Evolutionary conservation across 2,113 vertebrate genomes (phyloP), one percentile per base, ranked within the genome.

Genomic region (Equus przewalskii): DNA sequence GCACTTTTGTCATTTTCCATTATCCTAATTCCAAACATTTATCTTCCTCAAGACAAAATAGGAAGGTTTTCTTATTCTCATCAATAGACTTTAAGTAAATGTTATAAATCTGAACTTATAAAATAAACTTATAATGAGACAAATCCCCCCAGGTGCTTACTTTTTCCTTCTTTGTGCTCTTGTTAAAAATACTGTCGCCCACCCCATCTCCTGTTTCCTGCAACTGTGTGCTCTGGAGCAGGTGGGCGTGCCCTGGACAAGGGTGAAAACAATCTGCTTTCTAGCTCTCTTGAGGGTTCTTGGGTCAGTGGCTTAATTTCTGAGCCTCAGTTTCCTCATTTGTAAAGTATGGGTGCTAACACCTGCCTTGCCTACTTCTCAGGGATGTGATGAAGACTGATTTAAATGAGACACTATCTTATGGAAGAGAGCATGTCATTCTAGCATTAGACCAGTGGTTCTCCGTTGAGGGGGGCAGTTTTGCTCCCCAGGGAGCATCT

Each of bases 201-300:
- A 3, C 15, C n/a, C 44, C 19, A 30, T 30, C 58, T 3, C 24
- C 3, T 5, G 1, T 15, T 6, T n/a, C 56, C 64, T 21, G 30
- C 8, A 1, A 3, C 60, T 0, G 0, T 16, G 69, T 24, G 22
- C 22, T 22, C 67, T 9, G 36, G 54, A 26, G 49, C 28, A 2
- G 26, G 24, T 21, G 33, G 46, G 30, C 0, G 3, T 1, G 0
- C 11, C 46, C 49, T 41, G 3, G 19, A 7, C 19, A 13, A 21
- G 10, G 46, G 44, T 22, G n/a, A 21, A 69, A 26, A 49, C 26
- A 5, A 3, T 28, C 7, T 1, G 0, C 8, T 64, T 56, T n/a
- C 83, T 60, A 49, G 72, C 15, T 1, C 44, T 36, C 36, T 16
- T 7, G 11, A 85, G 84, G 56, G 28, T 44, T 46, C 56, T 28